Evolutionary conservation across 2,113 vertebrate species (phyloP), one percentile per base, ranked within the genome.

Genomic region (Sula dactylatra): DNA sequence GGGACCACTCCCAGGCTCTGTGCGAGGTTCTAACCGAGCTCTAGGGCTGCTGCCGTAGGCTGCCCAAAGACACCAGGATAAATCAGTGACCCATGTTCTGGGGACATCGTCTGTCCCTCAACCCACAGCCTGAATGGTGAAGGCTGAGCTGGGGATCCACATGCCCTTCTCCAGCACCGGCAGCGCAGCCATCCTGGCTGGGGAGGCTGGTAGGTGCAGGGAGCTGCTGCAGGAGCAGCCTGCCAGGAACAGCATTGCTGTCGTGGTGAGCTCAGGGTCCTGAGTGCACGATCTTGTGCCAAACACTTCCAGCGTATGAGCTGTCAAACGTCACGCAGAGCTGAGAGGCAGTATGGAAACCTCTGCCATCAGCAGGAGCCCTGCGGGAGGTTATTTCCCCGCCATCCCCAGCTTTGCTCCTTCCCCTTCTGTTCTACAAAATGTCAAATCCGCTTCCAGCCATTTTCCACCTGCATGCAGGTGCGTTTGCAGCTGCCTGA

Each of bases 391-490:
- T 52, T n/a, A 26, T 40, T 66, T 59, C 65, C 65, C 45, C 1
- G 1, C 44, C 3, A 0, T 82, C n/a, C 38, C 70, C 56, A 71
- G 76, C 44, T 25, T 32, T 3, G 0, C 59, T 66, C 38, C 38
- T 50, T 90, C 82, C 29, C 20, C 34, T 72, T 58, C 72, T 59
- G 12, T n/a, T 58, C 76, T 66, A 64, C 50, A 55, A 31, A 86
- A 65, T 6, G n/a, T 78, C 82, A 71, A 11, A 55, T 22, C 45
- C 1, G 1, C 70, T 72, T 77, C 59, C 38, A 47, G 1, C n/a
- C 31, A 6, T 32, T 86, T 64, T 52, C 69, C 76, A 10, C 7
- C 56, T 4, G 0, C 2, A 1, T 32, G 56, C 1, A 0, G 50
- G 34, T 42, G 38, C 3, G 13, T 64, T 52, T 71, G 45, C 44